Percentiles rank a stretch among this genome's conserved stretches.
These are phyloP conservation scores for Falco rusticolus DNA, from an alignment of 2,797 vertebrate genomes.

Conservation along the genomic window DNA sequence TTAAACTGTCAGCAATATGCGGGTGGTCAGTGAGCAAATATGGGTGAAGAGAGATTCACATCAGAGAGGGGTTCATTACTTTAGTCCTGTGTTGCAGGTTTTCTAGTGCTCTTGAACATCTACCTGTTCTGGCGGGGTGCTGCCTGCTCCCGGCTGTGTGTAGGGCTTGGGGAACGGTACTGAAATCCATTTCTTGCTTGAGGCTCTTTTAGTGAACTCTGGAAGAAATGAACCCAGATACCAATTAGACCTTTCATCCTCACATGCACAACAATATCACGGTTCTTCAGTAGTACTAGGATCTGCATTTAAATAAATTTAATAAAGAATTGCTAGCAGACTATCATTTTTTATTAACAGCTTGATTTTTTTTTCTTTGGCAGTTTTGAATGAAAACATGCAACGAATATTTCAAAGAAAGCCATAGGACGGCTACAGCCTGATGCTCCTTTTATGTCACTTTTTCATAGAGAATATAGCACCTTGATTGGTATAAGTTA, in stretches of 20 bases:
- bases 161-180: not conserved
- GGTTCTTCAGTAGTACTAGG: accelerated
- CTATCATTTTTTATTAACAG: not conserved
- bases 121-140: not conserved
- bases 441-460: not conserved
- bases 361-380: not conserved
- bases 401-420: not conserved
- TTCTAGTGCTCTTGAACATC: not conserved
- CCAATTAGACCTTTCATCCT: not conserved
- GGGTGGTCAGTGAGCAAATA: not conserved
- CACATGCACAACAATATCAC: accelerated
- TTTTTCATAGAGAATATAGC: not conserved
- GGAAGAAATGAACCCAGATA: not conserved
- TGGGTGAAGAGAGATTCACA: not conserved
- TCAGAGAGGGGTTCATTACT: not conserved
- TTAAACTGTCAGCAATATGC: not conserved
- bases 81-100: not conserved
- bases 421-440: not conserved
- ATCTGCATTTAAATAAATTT: not conserved
- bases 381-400: not conserved
- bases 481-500: not conserved
- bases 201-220: not conserved
- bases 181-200: not conserved
- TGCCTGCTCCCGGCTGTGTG: not conserved
- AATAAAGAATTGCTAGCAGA: not conserved